Conservation (phyloP, 2,888 invertebrate species). For the Xanthorhoe designata region DNA sequence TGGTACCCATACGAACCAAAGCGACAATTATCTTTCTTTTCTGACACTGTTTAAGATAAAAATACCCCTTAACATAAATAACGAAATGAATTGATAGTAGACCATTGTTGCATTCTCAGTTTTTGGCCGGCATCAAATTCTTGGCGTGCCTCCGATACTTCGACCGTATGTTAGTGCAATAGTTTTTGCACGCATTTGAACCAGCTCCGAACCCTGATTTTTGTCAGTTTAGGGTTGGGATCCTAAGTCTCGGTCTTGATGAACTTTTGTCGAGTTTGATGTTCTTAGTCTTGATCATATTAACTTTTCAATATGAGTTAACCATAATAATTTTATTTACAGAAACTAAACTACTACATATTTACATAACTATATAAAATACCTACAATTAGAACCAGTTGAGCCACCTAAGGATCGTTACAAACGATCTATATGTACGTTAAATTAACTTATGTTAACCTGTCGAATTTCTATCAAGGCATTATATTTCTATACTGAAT, state of each 20-base stretch:
- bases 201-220: conserved; percentile 31
- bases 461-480: no score
- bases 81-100: conserved; percentile 62
- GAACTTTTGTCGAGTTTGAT: no score
- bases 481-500: no score
- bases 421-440: no score
- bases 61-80: conserved; percentile 48
- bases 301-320: no score
- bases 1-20: neutral
- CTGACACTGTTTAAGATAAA: conserved; percentile 46
- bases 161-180: conserved; percentile 35
- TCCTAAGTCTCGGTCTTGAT: conserved; percentile 17
- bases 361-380: no score
- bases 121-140: conserved; percentile 64
- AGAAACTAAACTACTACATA: no score
- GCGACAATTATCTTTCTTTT: conserved; percentile 14
- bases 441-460: no score
- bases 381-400: no score
- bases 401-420: no score
- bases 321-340: no score
- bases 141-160: conserved; percentile 48
- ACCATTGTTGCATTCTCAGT: conserved; percentile 71
- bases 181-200: conserved; percentile 43
- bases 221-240: conserved; percentile 36
- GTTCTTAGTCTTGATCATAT: no score